Conservation (phyloP, 2,797 vertebrate genomes). For the Ptychobarbus kaznakovi region DNA sequence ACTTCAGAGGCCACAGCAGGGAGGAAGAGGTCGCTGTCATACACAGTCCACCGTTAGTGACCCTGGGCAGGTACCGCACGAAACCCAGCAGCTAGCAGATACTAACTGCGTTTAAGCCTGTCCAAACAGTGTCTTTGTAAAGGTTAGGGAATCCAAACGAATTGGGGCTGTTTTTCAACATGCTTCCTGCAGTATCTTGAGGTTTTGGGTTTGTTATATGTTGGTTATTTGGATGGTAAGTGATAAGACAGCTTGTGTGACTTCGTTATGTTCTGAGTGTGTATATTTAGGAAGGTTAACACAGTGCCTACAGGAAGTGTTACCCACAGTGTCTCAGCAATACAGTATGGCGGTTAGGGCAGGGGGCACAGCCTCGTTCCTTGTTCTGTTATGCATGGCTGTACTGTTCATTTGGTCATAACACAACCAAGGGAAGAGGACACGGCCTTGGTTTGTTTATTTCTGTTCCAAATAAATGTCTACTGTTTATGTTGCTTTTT, state of each 20-base stretch:
- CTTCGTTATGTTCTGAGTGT: slow-evolving; percentile 30
- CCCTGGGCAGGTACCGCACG: slow-evolving; percentile 15
- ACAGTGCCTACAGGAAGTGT: slow-evolving; percentile 48
- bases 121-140: slow-evolving; percentile 35
- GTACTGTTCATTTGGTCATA: slow-evolving; percentile 16
- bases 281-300: slow-evolving; percentile 45
- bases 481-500: not conserved
- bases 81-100: not conserved
- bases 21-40: slow-evolving; percentile 33
- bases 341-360: slow-evolving; percentile 40
- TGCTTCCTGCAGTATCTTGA: not conserved
- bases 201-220: not conserved
- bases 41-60: slow-evolving; percentile 41
- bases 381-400: slow-evolving; percentile 17
- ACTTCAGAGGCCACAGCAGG: slow-evolving; percentile 65
- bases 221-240: not conserved
- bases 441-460: not conserved
- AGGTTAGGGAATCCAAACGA: slow-evolving; percentile 15
- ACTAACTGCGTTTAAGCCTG: slow-evolving; percentile 11
- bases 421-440: not conserved
- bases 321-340: slow-evolving; percentile 49
- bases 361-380: slow-evolving; percentile 26
- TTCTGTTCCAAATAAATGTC: not conserved
- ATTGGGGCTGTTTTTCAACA: not conserved
- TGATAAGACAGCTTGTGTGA: slow-evolving; percentile 34